These are phyloP conservation scores for Cephus runcator DNA, from an alignment of 2,888 invertebrate species.

Conservation along the genomic window DNA sequence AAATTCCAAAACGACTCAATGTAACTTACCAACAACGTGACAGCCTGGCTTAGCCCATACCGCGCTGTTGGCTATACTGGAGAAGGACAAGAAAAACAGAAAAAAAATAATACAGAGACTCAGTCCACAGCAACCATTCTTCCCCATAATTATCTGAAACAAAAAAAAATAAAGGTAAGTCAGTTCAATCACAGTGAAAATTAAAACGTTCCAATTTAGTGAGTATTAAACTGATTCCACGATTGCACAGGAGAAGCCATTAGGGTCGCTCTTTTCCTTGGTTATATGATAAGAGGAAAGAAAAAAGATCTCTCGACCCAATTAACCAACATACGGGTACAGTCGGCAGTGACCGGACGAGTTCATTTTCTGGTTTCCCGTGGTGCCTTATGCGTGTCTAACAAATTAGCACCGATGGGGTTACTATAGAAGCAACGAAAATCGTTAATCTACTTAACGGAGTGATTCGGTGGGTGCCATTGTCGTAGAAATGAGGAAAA, in stretches of 20 bases:
- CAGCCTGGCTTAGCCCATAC: conserved; percentile 83
- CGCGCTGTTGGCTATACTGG: conserved; percentile 52
- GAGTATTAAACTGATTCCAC: neutral
- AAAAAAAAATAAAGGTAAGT: neutral
- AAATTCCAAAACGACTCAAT: neutral
- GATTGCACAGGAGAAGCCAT: neutral
- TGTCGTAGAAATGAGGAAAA: neutral
- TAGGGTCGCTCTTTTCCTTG: neutral
- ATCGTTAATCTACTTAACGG: neutral
- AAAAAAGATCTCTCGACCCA: neutral
- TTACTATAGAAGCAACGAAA: neutral
- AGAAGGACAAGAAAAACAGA: neutral
- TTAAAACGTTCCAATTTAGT: neutral
- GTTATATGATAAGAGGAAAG: neutral
- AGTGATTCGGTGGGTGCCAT: neutral
- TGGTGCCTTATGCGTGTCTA: neutral
- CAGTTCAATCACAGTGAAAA: neutral
- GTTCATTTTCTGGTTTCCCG: neutral
- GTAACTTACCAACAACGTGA: conserved; percentile 78
- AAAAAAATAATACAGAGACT: neutral
- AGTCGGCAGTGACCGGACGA: neutral
- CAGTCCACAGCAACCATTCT: neutral
- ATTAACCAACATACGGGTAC: neutral
- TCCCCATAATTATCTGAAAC: neutral
- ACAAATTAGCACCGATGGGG: neutral